phyloP scores from a whole-genome alignment of 1,140 invertebrate species.

The Drosophila santomea region DNA sequence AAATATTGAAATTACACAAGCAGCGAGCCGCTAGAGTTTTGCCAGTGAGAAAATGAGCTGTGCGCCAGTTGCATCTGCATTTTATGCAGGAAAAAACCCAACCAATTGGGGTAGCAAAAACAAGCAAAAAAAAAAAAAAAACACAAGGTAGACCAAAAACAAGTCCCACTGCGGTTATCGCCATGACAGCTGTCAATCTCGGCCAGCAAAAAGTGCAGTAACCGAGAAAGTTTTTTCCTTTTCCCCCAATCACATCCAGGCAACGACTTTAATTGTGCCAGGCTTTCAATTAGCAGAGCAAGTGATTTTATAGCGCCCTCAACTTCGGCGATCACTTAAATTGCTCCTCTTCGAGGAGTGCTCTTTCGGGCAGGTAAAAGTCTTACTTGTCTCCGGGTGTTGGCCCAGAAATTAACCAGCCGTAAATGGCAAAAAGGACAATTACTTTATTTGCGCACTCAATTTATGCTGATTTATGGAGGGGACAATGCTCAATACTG shows the following conservation, averaged over 20 bases:
- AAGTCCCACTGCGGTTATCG: slow-evolving; percentile 77
- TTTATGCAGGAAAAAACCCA: slow-evolving; percentile 56
- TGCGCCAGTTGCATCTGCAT: slow-evolving; percentile 70
- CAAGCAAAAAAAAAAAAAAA: not conserved
- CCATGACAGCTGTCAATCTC: slow-evolving; percentile 81
- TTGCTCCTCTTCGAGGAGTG: slow-evolving; percentile 28
- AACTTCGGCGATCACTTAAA: slow-evolving; percentile 5
- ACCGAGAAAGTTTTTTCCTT: slow-evolving; percentile 54
- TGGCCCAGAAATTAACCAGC: slow-evolving; percentile 71
- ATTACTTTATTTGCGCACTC: slow-evolving; percentile 80
- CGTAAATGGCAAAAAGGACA: slow-evolving; percentile 56
- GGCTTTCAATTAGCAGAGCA: slow-evolving; percentile 73
- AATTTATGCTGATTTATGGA: slow-evolving; percentile 73
- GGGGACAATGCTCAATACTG: slow-evolving; percentile 33
- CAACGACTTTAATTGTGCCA: slow-evolving; percentile 60
- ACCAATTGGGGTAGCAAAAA: not conserved
- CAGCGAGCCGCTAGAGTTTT: slow-evolving; percentile 1
- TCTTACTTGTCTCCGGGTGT: slow-evolving; percentile 55
- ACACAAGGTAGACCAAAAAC: slow-evolving; percentile 20
- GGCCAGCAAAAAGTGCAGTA: slow-evolving; percentile 13
- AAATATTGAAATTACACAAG: slow-evolving; percentile 81
- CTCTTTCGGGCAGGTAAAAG: slow-evolving; percentile 44
- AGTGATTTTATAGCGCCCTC: slow-evolving; percentile 79
- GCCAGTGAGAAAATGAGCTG: slow-evolving; percentile 71
- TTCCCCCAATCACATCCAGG: not conserved